Base-by-base conservation (phyloP, 2,797 vertebrate species). In the Eremophila alpestris region DNA sequence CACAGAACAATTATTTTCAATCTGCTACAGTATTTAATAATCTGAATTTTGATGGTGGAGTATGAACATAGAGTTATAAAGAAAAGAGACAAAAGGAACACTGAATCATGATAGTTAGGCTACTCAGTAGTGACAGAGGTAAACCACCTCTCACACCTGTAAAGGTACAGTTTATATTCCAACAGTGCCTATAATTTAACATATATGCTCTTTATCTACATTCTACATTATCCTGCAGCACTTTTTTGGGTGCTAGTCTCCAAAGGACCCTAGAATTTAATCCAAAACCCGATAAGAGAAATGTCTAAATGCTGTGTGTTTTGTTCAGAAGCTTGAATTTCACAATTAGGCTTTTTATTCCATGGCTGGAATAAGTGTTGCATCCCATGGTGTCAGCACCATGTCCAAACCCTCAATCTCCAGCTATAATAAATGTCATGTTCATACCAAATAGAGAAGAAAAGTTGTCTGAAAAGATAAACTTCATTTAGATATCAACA, bases 181-280 rank as follows among this genome's bases (percentile, higher is more conserved):
- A 78, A 6, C 2, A 30, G 2, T 19, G 5, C 14, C 14, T 83
- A 5, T n/a, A 74, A 45, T 29, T 64, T 27, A 56, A 52, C 0
- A 9, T 20, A 11, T 18, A 9, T 3, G 2, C 4, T 67, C 6
- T 52, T 55, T 34, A 9, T n/a, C 55, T 9, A 1, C 18, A 32
- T 65, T 67, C 22, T 26, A 18, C 1, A 13, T 56, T 68, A 54
- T 30, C 2, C 16, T 58, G 19, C 4, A 56, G 5, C n/a, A 49
- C 3, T 14, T 36, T 52, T 82, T 56, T 82, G 7, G 13, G 45
- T 41, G 21, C 16, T 75, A 16, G 1, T 15, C 49, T 45, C 8
- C 23, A 55, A 82, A 81, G 5, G 3, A 75, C 45, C 7, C 22
- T 26, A 56, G 22, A 59, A 59, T 19, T 55, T 80, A 77, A 48